A percentile compares a stretch with the other conserved stretches of the same genome.
Evolutionary conservation across 2,797 vertebrate species (phyloP).

Genomic region (Falco novaeseelandiae): DNA sequence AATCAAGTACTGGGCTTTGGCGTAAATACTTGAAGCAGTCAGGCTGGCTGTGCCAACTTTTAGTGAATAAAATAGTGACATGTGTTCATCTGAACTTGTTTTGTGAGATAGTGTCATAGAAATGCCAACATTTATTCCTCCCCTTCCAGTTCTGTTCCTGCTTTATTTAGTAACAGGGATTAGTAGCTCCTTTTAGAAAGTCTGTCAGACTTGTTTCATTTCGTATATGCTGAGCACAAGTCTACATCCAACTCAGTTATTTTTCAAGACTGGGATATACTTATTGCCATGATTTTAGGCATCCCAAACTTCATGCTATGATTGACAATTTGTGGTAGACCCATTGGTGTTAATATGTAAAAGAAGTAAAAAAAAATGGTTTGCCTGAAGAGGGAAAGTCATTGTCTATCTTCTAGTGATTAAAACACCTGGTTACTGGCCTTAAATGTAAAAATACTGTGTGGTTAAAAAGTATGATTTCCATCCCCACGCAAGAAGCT

Average conservation of each 20-base stretch:
- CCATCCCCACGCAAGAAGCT: neutral
- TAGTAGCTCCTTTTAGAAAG: slow-evolving; percentile 53
- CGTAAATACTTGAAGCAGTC: neutral
- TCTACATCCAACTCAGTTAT: neutral
- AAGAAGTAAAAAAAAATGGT: neutral
- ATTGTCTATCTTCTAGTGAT: neutral
- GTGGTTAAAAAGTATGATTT: neutral
- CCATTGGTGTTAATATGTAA: neutral
- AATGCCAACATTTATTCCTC: slow-evolving; percentile 27
- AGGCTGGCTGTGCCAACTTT: neutral
- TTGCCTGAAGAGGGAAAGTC: neutral
- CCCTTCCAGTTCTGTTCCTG: neutral
- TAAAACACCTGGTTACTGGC: neutral
- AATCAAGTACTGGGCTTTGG: neutral
- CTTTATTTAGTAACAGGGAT: slow-evolving; percentile 66
- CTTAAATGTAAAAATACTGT: neutral
- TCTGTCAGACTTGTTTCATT: slow-evolving; percentile 28
- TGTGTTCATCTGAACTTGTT: neutral
- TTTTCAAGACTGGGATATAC: neutral
- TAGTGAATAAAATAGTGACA: neutral
- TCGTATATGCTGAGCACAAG: neutral
- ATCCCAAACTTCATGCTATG: neutral
- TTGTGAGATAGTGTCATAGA: slow-evolving; percentile 18
- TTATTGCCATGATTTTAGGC: neutral
- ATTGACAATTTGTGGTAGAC: neutral